Evolutionary conservation across 2,888 invertebrate species (phyloP).

Genomic region (Mechanitis mazaeus): DNA sequence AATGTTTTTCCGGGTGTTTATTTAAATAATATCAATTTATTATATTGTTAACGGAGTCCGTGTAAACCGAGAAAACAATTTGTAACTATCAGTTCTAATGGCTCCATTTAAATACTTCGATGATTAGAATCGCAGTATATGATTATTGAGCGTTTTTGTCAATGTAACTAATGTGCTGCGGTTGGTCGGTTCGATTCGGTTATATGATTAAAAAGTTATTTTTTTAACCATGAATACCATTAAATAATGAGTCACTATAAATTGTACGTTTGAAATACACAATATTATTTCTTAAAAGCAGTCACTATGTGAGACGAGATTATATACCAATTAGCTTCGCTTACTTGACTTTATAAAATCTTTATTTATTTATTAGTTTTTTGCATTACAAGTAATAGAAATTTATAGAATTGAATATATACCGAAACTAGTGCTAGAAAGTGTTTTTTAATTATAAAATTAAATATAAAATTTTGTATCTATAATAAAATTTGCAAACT

Average conservation of each 20-base stretch:
- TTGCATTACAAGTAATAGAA: too few relatives aligned
- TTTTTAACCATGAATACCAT: slow-evolving; percentile 35
- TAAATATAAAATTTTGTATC: too few relatives aligned
- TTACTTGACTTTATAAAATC: too few relatives aligned
- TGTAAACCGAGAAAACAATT: slow-evolving; percentile 41
- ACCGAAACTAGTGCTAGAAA: too few relatives aligned
- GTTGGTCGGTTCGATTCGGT: slow-evolving; percentile 47
- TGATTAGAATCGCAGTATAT: slow-evolving; percentile 57
- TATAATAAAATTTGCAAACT: too few relatives aligned
- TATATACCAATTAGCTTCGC: slow-evolving; percentile 35
- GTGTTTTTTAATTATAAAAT: too few relatives aligned
- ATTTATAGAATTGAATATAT: too few relatives aligned
- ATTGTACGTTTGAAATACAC: slow-evolving; percentile 15
- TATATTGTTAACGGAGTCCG: slow-evolving; percentile 19
- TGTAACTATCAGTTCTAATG: slow-evolving; percentile 72
- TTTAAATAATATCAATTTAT: slow-evolving; percentile 11
- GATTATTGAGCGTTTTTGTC: slow-evolving; percentile 57
- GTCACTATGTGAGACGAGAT: background rate
- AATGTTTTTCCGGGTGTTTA: slow-evolving; percentile 1
- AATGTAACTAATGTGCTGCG: slow-evolving; percentile 60
- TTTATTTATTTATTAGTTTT: too few relatives aligned
- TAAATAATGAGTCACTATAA: slow-evolving; percentile 43
- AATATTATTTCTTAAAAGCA: too few relatives aligned
- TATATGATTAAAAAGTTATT: slow-evolving; percentile 48
- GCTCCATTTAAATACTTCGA: slow-evolving; percentile 67